Conservation (phyloP, 1,140 invertebrate genomes). For the Elysia chlorotica region DNA sequence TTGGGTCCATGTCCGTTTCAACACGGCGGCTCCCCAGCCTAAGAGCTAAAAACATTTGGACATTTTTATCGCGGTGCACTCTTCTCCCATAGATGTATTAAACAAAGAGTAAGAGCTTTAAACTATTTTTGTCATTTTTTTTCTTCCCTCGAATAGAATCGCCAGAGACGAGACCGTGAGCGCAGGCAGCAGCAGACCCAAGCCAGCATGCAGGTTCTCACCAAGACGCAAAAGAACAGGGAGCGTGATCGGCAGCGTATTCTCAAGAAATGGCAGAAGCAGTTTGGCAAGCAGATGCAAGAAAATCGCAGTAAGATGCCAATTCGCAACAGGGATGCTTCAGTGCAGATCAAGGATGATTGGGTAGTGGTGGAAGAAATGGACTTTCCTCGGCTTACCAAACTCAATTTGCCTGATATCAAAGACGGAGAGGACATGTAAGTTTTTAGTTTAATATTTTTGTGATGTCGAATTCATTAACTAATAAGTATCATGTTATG, state of each 20-base stretch:
- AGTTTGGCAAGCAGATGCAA: slow-evolving; percentile 75
- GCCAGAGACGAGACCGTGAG: slow-evolving; percentile 72
- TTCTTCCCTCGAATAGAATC: slow-evolving; percentile 1
- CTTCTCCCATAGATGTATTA: not conserved
- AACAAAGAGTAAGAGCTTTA: not conserved
- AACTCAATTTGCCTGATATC: slow-evolving; percentile 79
- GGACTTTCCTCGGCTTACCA: slow-evolving; percentile 94
- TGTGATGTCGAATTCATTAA: not conserved
- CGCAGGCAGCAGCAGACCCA: slow-evolving; percentile 67
- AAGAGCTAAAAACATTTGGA: too few relatives aligned
- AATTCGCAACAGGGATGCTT: slow-evolving; percentile 86
- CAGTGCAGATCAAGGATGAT: slow-evolving; percentile 93
- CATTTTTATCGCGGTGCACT: not conserved
- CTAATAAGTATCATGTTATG: too few relatives aligned
- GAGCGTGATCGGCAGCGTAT: slow-evolving; percentile 70
- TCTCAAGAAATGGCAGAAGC: slow-evolving; percentile 79
- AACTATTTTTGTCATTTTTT: slow-evolving; percentile 45
- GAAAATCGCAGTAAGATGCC: slow-evolving; percentile 66
- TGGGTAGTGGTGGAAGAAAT: slow-evolving; percentile 99
- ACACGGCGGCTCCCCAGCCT: too few relatives aligned
- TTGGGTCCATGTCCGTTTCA: too few relatives aligned
- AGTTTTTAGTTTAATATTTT: slow-evolving; percentile 44
- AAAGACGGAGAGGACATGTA: slow-evolving; percentile 80
- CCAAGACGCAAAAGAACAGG: slow-evolving; percentile 65
- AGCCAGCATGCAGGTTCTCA: slow-evolving; percentile 66